Base-by-base conservation (phyloP, 2,888 invertebrate species). In the Anoncus sp. region DNA sequence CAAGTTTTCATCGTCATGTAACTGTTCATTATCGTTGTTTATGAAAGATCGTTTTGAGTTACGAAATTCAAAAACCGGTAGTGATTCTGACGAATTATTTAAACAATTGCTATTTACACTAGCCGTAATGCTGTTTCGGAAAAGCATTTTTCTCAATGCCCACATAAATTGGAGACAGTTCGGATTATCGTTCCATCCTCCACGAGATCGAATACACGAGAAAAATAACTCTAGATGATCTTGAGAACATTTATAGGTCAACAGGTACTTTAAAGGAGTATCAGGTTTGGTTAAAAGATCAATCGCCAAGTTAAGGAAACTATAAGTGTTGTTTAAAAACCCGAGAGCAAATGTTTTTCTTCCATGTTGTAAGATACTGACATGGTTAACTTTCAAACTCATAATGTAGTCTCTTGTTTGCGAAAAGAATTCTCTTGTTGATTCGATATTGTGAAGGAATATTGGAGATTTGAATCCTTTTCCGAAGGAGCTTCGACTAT, bases 111-210 rank as follows among this genome's bases (percentile, higher is more conserved):
- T 10, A 14, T 51, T 51, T 12, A 51, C 14, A 51, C 51, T 51
- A 10, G 51, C 22, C 22, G 22, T 20, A 12, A 51, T 14, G 12
- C 22, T 10, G 14, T 51, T 51, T 7, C 22, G 22, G 22, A 22
- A 51, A 22, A 51, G 51, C 22, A 51, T 20, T 20, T 22, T 20
- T 22, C 51, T 7, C 22, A 51, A 20, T 22, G 51, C 22, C 51
- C 47, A 51, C 22, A 51, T 22, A 22, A 51, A 20, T 51, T 51
- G 51, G 3, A 51, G 47, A 47, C 47, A 38, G 55, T 79, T 83
- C 31, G 84, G 81, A 71, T 84, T 84, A 40, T 85, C 83, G 75
- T 83, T 85, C 82, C 82, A 82, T 1, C 80, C 80, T 27, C 83
- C 84, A 18, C 83, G 47, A 31, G 83, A 82, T 27, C 83, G 16